Base-by-base conservation (phyloP, 92 coral and sea anemone species). In the Epizoanthus scotinus region DNA sequence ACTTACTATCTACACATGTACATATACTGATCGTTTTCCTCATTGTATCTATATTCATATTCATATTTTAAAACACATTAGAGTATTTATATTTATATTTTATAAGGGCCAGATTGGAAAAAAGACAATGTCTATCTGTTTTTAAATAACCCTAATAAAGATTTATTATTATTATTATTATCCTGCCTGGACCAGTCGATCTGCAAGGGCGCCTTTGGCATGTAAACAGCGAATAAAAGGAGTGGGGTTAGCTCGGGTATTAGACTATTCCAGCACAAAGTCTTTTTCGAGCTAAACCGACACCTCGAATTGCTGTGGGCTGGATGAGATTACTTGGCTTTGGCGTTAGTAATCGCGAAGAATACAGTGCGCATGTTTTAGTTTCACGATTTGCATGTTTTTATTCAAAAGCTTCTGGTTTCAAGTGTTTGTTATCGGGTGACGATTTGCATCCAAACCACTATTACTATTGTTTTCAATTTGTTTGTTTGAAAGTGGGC, bases 381-480 rank as follows among this genome's bases (percentile, higher is more conserved):
- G 9, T 34, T 67, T 67, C 10, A 34, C 71, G 71, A 67, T 67
- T 67, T 67, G 71, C 71, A 34, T 3, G 71, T 67, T 67, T 36
- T 67, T 52, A 18, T 27, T 53, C 17, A 34, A 34, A n/a, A 31
- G 71, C 71, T 53, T 67, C 71, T 67, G 71, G 38, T 67, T 53
- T 67, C 71, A 67, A 67, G 71, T 36, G 71, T 67, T 67, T 53
- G n/a, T 36, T 67, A 53, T 67, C 38, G 53, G 71, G 54, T 67
- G 71, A 67, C 71, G 44, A 67, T 67, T 34, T 67, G 71, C 22
- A 67, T 67, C 71, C 3, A 34, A 18, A 67, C 8, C 71, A 36
- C 53, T 53, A 18, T 67, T 67, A 67, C 71, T 25, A 67, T 67
- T 34, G 52, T 67, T 67, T 67, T 19, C 54, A 18, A 34, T 18